Evolutionary conservation across 2,888 invertebrate species (phyloP), one percentile per base, ranked within the genome.

Genomic region (Machimus atricapillus): DNA sequence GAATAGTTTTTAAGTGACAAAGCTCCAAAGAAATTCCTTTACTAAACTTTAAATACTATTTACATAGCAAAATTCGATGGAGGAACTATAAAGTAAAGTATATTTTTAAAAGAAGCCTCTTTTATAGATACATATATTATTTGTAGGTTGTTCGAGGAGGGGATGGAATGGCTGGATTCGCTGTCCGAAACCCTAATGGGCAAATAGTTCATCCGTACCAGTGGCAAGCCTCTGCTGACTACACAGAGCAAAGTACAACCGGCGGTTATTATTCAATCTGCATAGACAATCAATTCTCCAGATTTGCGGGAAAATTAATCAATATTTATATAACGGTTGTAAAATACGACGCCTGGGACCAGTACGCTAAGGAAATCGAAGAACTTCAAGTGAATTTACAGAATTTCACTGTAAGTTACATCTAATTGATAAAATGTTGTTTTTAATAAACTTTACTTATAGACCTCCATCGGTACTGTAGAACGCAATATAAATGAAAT

Each of bases 121-220:
- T 5, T 52, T 46, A 46, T 14, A 46, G 43, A 46, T 14, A 16
- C 16, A 16, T 16, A 14, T 46, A 46, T 46, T 46, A 46, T 46
- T 85, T 74, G 14, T 27, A 98, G 97, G 98, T 98, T 31, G 94
- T 98, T 89, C 94, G 97, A 91, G 98, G 98, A 7, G 98, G 98
- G 27, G 98, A 98, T 93, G 97, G 97, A 12, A 97, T 97, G 95
- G 97, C 98, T 88, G 98, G 98, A 1, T 97, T 98, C 91, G 97
- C 97, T 0, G 97, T 98, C 0, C 94, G 97, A 88, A 96, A 97
- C 92, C 98, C 98, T 0, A 94, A 95, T 86, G 97, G 97, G 0
- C 94, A 96, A 91, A 95, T 97, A 89, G 97, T 98, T 7, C 96
- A 97, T 90, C 98, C 98, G 0, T 98, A 98, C 91, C 96, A 97